These are phyloP conservation scores for Cladorhizidae sp. DNA, from an alignment of 37 sponge, comb jelly and placozoan genomes.

Conservation along the genomic window DNA sequence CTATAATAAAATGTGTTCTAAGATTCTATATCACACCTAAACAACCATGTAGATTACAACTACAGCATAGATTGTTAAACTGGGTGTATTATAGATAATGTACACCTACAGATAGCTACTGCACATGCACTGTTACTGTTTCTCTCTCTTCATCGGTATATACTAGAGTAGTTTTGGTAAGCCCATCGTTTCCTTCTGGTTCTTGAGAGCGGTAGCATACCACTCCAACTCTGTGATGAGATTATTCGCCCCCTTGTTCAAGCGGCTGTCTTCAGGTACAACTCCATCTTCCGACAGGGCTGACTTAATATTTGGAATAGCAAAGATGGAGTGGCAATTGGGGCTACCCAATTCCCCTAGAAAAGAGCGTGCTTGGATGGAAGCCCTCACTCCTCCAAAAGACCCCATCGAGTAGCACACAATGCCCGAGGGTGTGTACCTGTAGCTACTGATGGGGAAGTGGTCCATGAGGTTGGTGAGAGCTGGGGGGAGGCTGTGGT, in stretches of 20 bases:
- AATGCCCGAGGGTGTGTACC: conserved; percentile 74
- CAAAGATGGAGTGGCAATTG: conserved; percentile 42
- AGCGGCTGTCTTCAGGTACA: conserved; percentile 20
- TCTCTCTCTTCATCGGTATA: not conserved
- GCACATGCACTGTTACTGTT: not conserved
- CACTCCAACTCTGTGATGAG: conserved; percentile 78
- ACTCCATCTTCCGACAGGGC: conserved; percentile 73
- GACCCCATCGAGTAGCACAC: conserved; percentile 81
- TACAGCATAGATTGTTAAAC: too few species aligned
- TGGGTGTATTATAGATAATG: not conserved
- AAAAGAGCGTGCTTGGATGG: conserved; percentile 65
- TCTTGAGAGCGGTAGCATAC: conserved; percentile 81
- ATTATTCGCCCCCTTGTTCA: conserved; percentile 59
- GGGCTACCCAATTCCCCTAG: conserved; percentile 80
- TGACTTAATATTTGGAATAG: conserved; percentile 70
- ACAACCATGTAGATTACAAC: too few species aligned
- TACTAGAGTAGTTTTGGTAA: not conserved
- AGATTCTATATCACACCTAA: too few species aligned
- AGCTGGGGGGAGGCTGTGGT: conserved; percentile 88
- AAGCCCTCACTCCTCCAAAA: conserved; percentile 83
- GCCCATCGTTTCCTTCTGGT: conserved; percentile 57
- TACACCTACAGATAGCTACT: not conserved
- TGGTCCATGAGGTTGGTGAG: conserved; percentile 93
- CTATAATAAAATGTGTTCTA: too few species aligned
- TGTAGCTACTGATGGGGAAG: conserved; percentile 76